Evolutionary conservation across 2,888 invertebrate genomes (phyloP), one percentile per base, ranked within the genome.

Genomic region (Torymus texanus): DNA sequence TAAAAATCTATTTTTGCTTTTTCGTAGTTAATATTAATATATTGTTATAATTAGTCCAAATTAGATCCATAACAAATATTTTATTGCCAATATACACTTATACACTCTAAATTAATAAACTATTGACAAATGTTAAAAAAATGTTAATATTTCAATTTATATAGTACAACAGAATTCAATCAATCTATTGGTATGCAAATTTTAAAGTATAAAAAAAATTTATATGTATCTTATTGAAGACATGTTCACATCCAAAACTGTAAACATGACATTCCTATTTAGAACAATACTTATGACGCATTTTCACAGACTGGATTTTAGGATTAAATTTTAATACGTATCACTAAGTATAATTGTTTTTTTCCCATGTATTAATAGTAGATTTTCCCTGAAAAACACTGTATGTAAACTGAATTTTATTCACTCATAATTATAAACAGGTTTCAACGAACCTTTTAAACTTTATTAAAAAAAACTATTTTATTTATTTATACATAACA

Each of bases 231-330:
- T 61, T 11, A 16, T 12, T 61, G 11, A 62, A 75, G 50, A 56
- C 58, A 16, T 70, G 62, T 68, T 65, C 55, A 59, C 12, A 56
- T 18, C 66, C 2, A 24, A 66, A 24, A 68, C 13, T 56, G 24
- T 66, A 61, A 66, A 66, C 61, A 77, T 68, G 65, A 80, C 70
- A 77, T 80, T 80, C 73, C 73, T 77, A 70, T 65, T 51, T 67
- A 73, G 70, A 77, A 70, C 59, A 77, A 77, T 80, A 76, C 24
- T 65, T 63, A 53, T 16, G 50, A 68, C 14, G 50, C 65, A 73
- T 76, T 67, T 21, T 62, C 24, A 62, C 63, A 76, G 73, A 74
- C 66, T 77, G 77, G 59, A 41, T 74, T 70, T 63, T 80, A 73
- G 21, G 63, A 73, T 80, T 63, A 51, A 63, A 65, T 24, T 76